These are phyloP conservation scores for Sorex maritimensis DNA, from an alignment of 2,797 vertebrate species.

Conservation along the genomic window DNA sequence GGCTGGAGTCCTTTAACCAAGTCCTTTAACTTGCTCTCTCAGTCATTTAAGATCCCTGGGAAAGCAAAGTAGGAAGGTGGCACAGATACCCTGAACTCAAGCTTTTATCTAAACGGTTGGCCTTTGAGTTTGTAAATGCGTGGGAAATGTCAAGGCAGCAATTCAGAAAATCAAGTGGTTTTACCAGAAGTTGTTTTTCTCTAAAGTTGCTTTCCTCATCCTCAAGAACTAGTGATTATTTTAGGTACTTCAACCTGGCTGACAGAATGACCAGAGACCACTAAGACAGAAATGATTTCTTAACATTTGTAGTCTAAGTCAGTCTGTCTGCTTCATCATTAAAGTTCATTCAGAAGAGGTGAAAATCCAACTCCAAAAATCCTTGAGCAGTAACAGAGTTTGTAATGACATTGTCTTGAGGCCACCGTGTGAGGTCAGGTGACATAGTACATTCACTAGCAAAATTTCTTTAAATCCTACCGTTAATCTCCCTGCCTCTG, in stretches of 20 bases:
- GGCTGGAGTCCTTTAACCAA: neutral
- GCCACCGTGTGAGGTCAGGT: neutral
- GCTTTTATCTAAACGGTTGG: neutral
- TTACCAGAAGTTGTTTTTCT: neutral
- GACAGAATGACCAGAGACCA: neutral
- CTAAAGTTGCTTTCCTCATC: neutral
- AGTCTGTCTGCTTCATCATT: neutral
- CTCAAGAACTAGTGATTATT: neutral
- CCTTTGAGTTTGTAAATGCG: neutral
- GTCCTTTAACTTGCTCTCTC: neutral
- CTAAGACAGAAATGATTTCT: conserved; percentile 1
- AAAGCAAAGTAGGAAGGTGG: neutral
- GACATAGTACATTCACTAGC: neutral
- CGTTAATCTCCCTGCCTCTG: too few species aligned
- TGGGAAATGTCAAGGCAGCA: neutral
- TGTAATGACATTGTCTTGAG: neutral
- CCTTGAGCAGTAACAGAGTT: neutral
- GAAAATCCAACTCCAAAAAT: neutral
- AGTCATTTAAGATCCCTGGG: neutral
- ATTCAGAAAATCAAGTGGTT: neutral
- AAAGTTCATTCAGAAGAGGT: conserved; percentile 31
- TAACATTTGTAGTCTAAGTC: neutral
- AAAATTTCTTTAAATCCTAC: neutral
- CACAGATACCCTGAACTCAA: neutral
- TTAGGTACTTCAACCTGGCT: conserved; percentile 29